phyloP scores from a whole-genome alignment of 37 sponge, comb jelly and placozoan genomes.

The Ephydatia muelleri region DNA sequence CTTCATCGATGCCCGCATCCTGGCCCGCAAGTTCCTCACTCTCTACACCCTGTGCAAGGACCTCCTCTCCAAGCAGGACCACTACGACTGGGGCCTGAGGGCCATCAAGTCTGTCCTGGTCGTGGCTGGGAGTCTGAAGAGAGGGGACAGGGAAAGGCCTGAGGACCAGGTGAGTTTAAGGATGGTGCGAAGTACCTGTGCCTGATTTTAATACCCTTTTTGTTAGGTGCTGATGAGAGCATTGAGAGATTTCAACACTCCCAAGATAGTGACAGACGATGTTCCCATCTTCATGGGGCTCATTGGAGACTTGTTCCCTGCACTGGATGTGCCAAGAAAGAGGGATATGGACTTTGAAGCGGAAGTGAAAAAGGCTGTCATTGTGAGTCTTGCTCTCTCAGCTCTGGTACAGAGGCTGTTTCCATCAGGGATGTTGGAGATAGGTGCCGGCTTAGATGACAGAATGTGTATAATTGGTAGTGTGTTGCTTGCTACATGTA shows the following conservation, averaged over 20 bases:
- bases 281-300: constrained; percentile 98
- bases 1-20: constrained; percentile 89
- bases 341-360: constrained; percentile 93
- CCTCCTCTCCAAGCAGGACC: constrained; percentile 92
- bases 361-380: constrained; percentile 81
- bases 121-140: constrained; percentile 96
- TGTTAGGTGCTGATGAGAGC: constrained; percentile 96
- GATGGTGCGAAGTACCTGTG: background rate
- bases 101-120: constrained; percentile 99
- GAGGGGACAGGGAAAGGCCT: constrained; percentile 92
- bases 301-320: constrained; percentile 98
- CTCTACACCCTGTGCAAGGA: constrained; percentile 97
- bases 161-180: constrained; percentile 84
- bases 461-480: too few species aligned
- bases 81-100: constrained; percentile 99
- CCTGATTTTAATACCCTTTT: too few species aligned
- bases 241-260: constrained; percentile 97
- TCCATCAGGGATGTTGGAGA: too few species aligned
- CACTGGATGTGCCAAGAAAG: constrained; percentile 97
- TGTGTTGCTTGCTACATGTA: too few species aligned
- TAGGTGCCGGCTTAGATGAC: too few species aligned
- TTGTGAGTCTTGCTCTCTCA: too few species aligned
- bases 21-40: constrained; percentile 98
- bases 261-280: constrained; percentile 98
- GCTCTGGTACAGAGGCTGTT: too few species aligned